These are phyloP conservation scores for Rhaphigaster nebulosa DNA, from an alignment of 2,888 invertebrate genomes.

Conservation along the genomic window DNA sequence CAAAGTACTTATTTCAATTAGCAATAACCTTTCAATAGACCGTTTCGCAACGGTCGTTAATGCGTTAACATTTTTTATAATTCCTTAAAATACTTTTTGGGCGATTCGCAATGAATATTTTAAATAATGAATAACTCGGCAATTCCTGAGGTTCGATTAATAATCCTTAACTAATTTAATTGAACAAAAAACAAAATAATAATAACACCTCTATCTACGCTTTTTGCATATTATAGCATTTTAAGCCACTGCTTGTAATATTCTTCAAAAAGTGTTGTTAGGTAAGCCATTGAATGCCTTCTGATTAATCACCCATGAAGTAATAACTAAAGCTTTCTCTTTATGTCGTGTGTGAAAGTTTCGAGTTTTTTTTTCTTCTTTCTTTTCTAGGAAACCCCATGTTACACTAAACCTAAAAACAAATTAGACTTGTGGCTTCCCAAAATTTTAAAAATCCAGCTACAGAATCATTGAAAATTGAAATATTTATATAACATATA, in stretches of 20 bases:
- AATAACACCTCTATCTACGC: not conserved
- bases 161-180: not conserved
- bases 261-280: conserved; percentile 10
- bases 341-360: conserved; percentile 23
- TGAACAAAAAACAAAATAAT: not conserved
- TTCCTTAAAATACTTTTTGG: not conserved
- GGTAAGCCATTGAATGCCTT: not conserved
- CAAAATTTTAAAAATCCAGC: no score
- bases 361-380: not conserved
- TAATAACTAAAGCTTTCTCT: not conserved
- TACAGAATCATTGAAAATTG: no score
- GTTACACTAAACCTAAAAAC: not conserved
- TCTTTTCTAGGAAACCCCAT: not conserved
- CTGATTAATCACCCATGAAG: conserved; percentile 28
- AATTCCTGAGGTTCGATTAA: not conserved
- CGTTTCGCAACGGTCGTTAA: not conserved
- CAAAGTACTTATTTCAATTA: not conserved
- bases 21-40: conserved; percentile 14
- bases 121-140: not conserved
- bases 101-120: not conserved
- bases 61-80: not conserved
- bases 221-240: not conserved
- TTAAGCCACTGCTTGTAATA: not conserved
- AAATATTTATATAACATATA: no score
- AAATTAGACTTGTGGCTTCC: not conserved